These are phyloP conservation scores for Cyaniris semiargus DNA, from an alignment of 2,888 invertebrate genomes.

Conservation along the genomic window DNA sequence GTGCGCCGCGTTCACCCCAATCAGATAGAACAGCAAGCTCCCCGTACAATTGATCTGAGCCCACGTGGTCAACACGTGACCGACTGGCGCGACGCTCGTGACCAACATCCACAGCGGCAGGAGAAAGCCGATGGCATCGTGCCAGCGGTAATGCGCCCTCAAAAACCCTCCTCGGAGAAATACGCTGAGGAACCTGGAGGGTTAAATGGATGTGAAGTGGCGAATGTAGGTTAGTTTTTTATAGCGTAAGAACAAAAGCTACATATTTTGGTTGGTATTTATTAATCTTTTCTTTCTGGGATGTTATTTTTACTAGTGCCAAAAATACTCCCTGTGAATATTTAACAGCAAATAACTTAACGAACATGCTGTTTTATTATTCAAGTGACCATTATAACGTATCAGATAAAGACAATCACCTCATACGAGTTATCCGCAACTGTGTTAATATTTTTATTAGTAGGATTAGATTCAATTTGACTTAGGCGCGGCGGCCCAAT, in stretches of 20 bases:
- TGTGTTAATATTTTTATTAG: too few relatives aligned
- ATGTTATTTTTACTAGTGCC: background rate
- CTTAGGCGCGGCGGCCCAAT: too few relatives aligned
- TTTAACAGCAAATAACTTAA: background rate
- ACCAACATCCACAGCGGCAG: slow-evolving; percentile 68
- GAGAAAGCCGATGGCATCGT: slow-evolving; percentile 58
- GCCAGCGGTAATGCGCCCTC: slow-evolving; percentile 59
- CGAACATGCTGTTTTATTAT: too few relatives aligned
- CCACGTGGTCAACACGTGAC: slow-evolving; percentile 74
- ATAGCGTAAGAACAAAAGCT: background rate
- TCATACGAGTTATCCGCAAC: too few relatives aligned
- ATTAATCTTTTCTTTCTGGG: background rate
- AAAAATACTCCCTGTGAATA: background rate
- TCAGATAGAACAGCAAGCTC: slow-evolving; percentile 82
- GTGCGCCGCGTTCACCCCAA: slow-evolving; percentile 88
- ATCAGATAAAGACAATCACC: background rate
- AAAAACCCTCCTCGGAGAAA: slow-evolving; percentile 56
- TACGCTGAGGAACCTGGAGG: slow-evolving; percentile 51
- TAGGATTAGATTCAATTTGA: too few relatives aligned
- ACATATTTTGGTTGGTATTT: background rate
- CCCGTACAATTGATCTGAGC: slow-evolving; percentile 73
- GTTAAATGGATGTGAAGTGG: slow-evolving; percentile 7
- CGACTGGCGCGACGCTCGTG: slow-evolving; percentile 53
- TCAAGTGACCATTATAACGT: background rate
- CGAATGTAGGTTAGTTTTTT: background rate